A percentile compares a stretch with the other conserved stretches of the same genome.
phyloP scores from a whole-genome alignment of 2,888 invertebrate species.

The Synanthedon andrenaeformis region DNA sequence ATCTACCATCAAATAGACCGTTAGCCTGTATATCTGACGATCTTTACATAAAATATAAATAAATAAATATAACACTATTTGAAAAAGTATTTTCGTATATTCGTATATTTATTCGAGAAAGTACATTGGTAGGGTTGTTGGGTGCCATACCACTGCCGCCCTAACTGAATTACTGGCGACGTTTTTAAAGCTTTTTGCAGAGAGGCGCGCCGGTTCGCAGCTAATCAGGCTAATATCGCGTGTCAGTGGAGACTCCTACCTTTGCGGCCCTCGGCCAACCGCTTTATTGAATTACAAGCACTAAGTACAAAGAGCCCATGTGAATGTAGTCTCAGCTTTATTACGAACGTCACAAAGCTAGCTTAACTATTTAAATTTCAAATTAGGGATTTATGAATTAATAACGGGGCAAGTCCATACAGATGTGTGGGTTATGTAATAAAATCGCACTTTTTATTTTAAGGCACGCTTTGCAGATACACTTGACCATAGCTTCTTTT shows the following conservation, averaged over 20 bases:
- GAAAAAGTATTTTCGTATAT: too few relatives aligned
- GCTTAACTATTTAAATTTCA: neutral
- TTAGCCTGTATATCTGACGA: too few relatives aligned
- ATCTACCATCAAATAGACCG: too few relatives aligned
- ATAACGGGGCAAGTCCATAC: too few relatives aligned
- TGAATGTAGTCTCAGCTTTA: slow-evolving; percentile 9
- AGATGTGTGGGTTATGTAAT: neutral
- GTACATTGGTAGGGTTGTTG: slow-evolving; percentile 21
- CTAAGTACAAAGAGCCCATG: slow-evolving; percentile 14
- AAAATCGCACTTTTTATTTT: neutral
- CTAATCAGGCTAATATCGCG: slow-evolving; percentile 55
- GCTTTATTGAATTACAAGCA: slow-evolving; percentile 33
- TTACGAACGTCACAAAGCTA: neutral
- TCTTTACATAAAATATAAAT: too few relatives aligned
- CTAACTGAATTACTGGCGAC: slow-evolving; percentile 57
- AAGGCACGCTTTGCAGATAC: too few relatives aligned
- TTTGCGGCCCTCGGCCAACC: slow-evolving; percentile 10
- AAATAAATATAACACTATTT: too few relatives aligned
- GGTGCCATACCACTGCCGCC: slow-evolving; percentile 19
- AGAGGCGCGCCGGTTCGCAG: slow-evolving; percentile 35
- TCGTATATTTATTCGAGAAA: neutral
- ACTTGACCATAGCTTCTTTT: too few relatives aligned
- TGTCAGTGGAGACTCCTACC: slow-evolving; percentile 26
- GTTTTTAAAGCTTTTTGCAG: slow-evolving; percentile 63
- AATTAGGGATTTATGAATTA: neutral